A percentile compares a stretch with the other conserved stretches of the same genome.
Evolutionary conservation across 2,797 vertebrate species (phyloP).

Genomic region (Eulemur albifrons): DNA sequence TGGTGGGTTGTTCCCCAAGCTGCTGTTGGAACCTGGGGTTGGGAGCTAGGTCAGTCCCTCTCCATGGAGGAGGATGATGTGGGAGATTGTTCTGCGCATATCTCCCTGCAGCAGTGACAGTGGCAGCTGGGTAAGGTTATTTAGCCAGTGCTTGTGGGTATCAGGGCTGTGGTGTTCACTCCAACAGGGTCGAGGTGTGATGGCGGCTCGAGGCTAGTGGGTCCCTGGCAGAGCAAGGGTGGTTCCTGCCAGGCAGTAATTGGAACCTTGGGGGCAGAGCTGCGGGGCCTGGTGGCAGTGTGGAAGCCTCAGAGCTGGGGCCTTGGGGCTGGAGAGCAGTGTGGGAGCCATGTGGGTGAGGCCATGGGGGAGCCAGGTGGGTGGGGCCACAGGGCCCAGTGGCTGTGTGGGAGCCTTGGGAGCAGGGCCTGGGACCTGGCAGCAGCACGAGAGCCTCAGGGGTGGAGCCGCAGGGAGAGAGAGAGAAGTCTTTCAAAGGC

Average conservation of each 20-base stretch:
- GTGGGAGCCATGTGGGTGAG: not conserved
- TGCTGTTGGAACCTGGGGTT: not conserved
- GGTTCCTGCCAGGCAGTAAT: not conserved
- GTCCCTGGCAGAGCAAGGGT: too few species aligned
- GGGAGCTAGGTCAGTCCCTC: not conserved
- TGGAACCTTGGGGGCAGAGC: not conserved
- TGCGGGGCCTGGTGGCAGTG: not conserved
- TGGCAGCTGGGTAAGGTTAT: not conserved
- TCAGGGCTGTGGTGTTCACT: not conserved
- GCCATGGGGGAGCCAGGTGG: not conserved
- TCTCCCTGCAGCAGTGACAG: not conserved
- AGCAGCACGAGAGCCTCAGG: not conserved
- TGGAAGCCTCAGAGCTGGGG: not conserved
- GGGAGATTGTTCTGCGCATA: not conserved
- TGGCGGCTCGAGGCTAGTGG: not conserved
- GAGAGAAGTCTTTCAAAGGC: not conserved
- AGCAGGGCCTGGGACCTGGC: not conserved
- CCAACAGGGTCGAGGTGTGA: not conserved
- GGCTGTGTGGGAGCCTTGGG: fast-evolving
- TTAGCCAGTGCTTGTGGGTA: not conserved
- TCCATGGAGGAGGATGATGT: not conserved
- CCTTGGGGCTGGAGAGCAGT: not conserved
- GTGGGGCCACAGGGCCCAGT: not conserved
- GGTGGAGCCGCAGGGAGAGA: not conserved
- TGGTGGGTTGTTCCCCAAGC: not conserved